Evolutionary conservation across 1,140 invertebrate genomes (phyloP), one percentile per base, ranked within the genome.

Genomic region (Papilio polyxenes): DNA sequence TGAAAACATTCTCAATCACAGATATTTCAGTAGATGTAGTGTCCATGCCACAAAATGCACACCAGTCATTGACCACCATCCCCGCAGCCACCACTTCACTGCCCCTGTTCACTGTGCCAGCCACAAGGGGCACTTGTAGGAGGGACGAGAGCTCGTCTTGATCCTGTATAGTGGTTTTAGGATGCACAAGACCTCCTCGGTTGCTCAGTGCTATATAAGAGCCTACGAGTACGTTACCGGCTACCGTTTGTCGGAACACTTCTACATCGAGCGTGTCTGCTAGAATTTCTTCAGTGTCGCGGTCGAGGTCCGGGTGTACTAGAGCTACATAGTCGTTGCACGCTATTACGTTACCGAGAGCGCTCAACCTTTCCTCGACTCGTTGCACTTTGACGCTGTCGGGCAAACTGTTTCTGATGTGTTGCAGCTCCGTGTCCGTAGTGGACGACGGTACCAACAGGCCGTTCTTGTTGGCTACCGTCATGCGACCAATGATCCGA

Each of bases 251-350:
- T 84, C 98, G 94, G 91, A 99, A 99, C 48, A 99, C 99, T 96
- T 99, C 99, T 1, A 99, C 99, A 89, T 98, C 96, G 17, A 99
- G 93, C 1, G 97, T 97, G 93, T 99, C 99, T n/a, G 97, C 96
- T 40, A 99, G 96, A 77, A 99, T 98, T 95, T 99, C 98, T 95
- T 99, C 98, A 1, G 98, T 99, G 95, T 99, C 98, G 96, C 96
- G 97, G 90, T 99, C 98, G 77, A 99, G 95, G 95, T 99, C 99
- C 31, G 99, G 99, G 95, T 99, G 99, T 23, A 99, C 98, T 40
- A 99, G 93, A 0, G 99, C 99, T 15, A 99, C 98, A 95, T 99
- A 99, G 95, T 99, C 99, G 95, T 99, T 99, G 92, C 98, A 99
- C 6, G 98, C 97, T 87, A 99, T 97, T 0, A 99, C 99, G 95